These are phyloP conservation scores for Dromius quadrimaculatus DNA, from an alignment of 2,888 invertebrate genomes.

Conservation along the genomic window DNA sequence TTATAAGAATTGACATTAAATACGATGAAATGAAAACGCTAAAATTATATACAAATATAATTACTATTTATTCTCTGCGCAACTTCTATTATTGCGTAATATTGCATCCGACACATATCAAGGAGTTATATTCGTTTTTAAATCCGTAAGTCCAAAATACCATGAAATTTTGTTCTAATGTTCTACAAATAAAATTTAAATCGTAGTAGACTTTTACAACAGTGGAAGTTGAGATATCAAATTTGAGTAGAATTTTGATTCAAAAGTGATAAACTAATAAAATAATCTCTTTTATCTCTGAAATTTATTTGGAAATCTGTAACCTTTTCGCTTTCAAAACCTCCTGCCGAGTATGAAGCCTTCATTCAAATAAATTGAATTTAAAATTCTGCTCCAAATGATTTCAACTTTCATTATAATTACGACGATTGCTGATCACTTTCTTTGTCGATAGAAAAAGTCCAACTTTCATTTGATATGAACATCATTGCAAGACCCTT, in stretches of 20 bases:
- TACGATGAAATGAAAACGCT: constrained; percentile 7
- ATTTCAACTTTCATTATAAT: background rate
- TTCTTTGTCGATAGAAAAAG: background rate
- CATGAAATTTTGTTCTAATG: background rate
- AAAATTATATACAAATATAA: constrained; percentile 19
- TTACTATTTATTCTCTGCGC: constrained; percentile 4
- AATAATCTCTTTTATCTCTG: no score
- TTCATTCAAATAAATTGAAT: no score
- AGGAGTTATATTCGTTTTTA: constrained; percentile 5
- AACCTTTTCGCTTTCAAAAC: no score
- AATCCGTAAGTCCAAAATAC: background rate
- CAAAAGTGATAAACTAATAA: no score
- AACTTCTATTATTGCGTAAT: constrained; percentile 22
- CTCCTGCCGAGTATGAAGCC: no score
- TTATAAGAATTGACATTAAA: no score
- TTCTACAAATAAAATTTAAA: no score
- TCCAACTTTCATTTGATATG: background rate
- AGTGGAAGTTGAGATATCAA: no score
- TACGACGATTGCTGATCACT: background rate
- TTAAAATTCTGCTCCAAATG: no score
- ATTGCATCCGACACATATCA: constrained; percentile 23
- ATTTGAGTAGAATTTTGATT: no score
- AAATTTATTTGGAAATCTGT: background rate
- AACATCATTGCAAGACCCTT: background rate
- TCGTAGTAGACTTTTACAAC: no score